These are phyloP conservation scores for Aphidius ervi DNA, from an alignment of 1,140 invertebrate species.

Conservation along the genomic window DNA sequence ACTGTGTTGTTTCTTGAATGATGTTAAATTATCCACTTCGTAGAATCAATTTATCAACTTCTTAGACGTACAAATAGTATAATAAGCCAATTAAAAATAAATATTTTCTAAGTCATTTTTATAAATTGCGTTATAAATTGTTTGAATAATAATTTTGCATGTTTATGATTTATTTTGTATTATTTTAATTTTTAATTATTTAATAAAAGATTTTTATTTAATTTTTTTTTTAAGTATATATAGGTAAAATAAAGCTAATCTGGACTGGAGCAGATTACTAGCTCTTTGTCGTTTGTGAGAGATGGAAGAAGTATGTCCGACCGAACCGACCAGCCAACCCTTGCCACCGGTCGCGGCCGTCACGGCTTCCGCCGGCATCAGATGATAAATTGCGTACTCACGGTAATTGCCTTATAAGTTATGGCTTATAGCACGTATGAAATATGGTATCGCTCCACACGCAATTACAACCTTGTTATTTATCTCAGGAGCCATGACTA, in stretches of 20 bases:
- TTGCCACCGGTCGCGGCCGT: constrained; percentile 26
- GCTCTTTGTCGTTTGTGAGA: too few relatives aligned
- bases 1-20: neutral
- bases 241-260: constrained; percentile 1
- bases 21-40: constrained; percentile 8
- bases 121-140: too few relatives aligned
- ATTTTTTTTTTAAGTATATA: neutral
- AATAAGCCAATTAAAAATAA: constrained; percentile 13
- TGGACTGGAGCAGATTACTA: constrained; percentile 16
- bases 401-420: constrained; percentile 59
- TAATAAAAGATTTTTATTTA: neutral
- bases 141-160: too few relatives aligned
- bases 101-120: neutral
- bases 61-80: neutral
- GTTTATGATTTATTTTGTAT: too few relatives aligned
- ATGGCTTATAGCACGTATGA: constrained; percentile 57
- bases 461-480: constrained; percentile 58
- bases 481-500: constrained; percentile 47
- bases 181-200: too few relatives aligned
- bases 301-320: too few relatives aligned
- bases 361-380: constrained; percentile 33
- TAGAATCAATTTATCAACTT: constrained; percentile 11
- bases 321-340: constrained; percentile 27
- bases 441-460: constrained; percentile 58
- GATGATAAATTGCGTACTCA: constrained; percentile 58